Evolutionary conservation across 2,113 vertebrate genomes (phyloP).

Genomic region (Stictonetta naevosa): DNA sequence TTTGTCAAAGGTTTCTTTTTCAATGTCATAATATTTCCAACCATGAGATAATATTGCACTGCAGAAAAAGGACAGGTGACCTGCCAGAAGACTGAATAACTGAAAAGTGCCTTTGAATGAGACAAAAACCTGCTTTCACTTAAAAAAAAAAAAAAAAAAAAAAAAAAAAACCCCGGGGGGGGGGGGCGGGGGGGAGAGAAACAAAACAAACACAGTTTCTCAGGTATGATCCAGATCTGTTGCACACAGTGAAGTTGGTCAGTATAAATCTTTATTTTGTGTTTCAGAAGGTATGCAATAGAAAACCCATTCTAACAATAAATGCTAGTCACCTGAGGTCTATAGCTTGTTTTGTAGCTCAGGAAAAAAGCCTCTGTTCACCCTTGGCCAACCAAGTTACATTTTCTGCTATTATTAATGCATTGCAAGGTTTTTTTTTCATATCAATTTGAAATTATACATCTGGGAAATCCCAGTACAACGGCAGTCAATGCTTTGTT

Average conservation of each 20-base stretch:
- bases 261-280: slow-evolving; percentile 77
- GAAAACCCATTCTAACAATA: slow-evolving; percentile 80
- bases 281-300: slow-evolving; percentile 72
- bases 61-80: slow-evolving; percentile 37
- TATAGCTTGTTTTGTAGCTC: slow-evolving; percentile 77
- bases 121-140: slow-evolving; percentile 24
- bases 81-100: neutral
- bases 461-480: slow-evolving; percentile 84
- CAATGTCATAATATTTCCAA: neutral
- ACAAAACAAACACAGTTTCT: neutral
- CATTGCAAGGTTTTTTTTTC: slow-evolving; percentile 80
- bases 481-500: slow-evolving; percentile 82
- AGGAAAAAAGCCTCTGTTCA: slow-evolving; percentile 72
- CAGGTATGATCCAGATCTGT: slow-evolving; percentile 43
- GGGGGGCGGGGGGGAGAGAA: no score
- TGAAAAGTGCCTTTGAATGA: slow-evolving; percentile 51
- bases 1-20: slow-evolving; percentile 20
- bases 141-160: neutral
- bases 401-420: slow-evolving; percentile 85
- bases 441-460: slow-evolving; percentile 90
- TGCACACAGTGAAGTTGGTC: slow-evolving; percentile 29
- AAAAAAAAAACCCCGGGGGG: neutral
- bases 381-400: slow-evolving; percentile 74
- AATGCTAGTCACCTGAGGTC: slow-evolving; percentile 82
- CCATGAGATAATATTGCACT: neutral